Conservation (phyloP, 1,140 invertebrate species). For the Pentalonia nigronervosa region DNA sequence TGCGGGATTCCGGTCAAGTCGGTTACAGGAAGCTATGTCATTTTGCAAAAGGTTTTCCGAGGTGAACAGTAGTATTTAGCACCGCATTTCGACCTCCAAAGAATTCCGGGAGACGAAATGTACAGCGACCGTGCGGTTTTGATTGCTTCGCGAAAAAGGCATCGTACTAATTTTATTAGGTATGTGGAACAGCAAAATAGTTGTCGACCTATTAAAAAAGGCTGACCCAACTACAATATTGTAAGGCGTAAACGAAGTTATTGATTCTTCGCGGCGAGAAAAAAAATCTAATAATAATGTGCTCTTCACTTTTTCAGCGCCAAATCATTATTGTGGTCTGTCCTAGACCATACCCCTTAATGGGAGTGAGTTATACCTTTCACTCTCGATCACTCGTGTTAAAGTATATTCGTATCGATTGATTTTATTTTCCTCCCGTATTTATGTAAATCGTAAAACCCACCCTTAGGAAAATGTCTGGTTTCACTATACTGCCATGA, state of each 20-base stretch:
- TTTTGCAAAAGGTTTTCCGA: background rate
- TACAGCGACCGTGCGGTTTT: background rate
- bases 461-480: background rate
- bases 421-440: background rate
- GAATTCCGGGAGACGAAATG: background rate
- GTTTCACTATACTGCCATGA: background rate
- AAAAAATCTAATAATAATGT: background rate
- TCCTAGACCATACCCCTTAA: background rate
- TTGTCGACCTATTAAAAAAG: background rate
- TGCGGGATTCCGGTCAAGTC: background rate
- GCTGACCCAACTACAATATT: no score
- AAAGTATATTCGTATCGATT: background rate
- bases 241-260: background rate
- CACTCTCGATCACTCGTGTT: background rate
- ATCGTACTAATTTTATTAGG: background rate
- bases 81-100: background rate
- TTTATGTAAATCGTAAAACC: background rate
- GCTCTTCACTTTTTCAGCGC: background rate
- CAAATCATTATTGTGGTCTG: background rate
- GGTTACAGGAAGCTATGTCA: background rate
- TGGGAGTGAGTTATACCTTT: background rate
- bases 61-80: background rate
- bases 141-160: background rate
- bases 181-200: background rate
- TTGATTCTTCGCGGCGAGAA: background rate